Base-by-base conservation (phyloP, 2,113 vertebrate genomes). In the Stercorarius parasiticus region DNA sequence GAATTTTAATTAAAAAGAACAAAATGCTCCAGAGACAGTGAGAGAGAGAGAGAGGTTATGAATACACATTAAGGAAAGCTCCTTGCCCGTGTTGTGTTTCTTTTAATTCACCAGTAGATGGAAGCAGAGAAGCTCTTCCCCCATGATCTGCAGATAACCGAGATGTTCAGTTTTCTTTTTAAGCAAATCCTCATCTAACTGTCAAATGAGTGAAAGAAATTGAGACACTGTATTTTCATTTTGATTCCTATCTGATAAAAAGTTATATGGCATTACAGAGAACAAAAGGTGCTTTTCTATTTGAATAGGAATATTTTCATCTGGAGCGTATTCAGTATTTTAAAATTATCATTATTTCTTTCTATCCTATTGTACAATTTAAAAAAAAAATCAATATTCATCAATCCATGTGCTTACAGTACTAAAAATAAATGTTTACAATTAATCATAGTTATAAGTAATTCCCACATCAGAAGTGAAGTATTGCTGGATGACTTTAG, bases 171-270 rank as follows among this genome's bases (percentile, higher is more conserved):
- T 40, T 52, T 88, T 69, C 14, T 5, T 40, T 77, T 52, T 36
- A 58, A 69, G 34, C 4, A 86, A 72, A 69, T 50, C 1, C 8
- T 70, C 13, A 38, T 52, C 6, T 1, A 56, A 36, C 0, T 0
- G 32, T 70, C 16, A 53, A 64, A 67, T 12, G 18, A 34, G 2
- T 76, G n/a, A 88, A 84, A 34, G 82, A 93, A 92, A 95, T 43
- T 65, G 40, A 89, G 47, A 38, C 64, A 92, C 86, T 86, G 61
- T 80, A 91, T 98, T 92, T 97, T 96, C 47, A 90, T 34, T 92
- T 88, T 86, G 69, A 78, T 73, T 93, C 52, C 64, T 42, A 67
- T 94, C 52, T 91, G 71, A 96, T 61, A 95, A 87, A 96, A 95
- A 96, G 82, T 50, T 74, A 95, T 43, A 58, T 80, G 36, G 10